These are phyloP conservation scores for Pristionchus maxplancki DNA, from an alignment of 2,888 invertebrate species.

Conservation along the genomic window DNA sequence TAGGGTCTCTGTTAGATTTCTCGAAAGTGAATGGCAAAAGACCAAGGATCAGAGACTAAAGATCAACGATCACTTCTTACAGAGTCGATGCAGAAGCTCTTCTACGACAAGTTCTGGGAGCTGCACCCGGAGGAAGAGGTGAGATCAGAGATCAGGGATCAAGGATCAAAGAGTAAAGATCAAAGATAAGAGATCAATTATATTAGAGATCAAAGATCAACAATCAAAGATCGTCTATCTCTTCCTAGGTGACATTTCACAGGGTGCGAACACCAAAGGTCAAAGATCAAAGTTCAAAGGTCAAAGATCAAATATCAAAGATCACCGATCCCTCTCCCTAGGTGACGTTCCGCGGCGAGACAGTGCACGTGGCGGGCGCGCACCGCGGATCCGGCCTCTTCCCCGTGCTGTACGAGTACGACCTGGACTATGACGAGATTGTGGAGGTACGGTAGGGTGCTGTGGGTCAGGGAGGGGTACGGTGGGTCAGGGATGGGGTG, in stretches of 20 bases:
- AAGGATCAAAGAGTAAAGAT: neutral
- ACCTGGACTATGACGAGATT: neutral
- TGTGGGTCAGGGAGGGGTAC: too few species aligned
- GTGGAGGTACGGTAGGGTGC: neutral
- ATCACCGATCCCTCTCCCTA: neutral
- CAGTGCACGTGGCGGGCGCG: neutral
- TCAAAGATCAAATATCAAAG: neutral
- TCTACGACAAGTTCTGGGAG: conserved; percentile 40
- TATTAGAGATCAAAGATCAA: neutral
- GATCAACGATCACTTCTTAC: neutral
- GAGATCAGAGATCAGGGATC: neutral
- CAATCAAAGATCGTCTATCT: neutral
- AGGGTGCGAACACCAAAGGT: neutral
- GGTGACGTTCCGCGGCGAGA: conserved; percentile 38
- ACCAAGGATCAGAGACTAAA: neutral
- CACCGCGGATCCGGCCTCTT: neutral
- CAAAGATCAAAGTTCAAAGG: neutral
- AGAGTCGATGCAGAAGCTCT: conserved; percentile 26
- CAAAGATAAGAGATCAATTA: neutral
- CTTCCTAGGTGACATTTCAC: too few species aligned
- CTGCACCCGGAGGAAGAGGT: conserved; percentile 7
- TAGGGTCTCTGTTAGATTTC: too few species aligned
- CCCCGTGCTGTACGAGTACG: conserved; percentile 23
- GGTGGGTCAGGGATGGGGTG: too few species aligned
- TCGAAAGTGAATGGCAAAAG: too few species aligned